These are phyloP conservation scores for Drosophila prosaltans DNA, from an alignment of 1,140 invertebrate species.

Conservation along the genomic window DNA sequence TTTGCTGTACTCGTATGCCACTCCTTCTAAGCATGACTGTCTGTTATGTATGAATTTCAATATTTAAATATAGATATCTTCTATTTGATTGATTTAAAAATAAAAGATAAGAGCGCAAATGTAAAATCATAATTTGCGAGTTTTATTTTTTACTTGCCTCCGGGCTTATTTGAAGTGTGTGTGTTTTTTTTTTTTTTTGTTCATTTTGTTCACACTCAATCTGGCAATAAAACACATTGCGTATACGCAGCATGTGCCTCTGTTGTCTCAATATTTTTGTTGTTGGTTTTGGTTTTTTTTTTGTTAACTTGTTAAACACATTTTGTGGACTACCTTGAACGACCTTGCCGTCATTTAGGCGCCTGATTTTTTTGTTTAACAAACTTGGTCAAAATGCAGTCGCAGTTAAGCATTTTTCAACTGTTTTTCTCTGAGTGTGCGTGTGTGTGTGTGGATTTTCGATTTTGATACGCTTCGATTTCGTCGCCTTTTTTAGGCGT, in stretches of 20 bases:
- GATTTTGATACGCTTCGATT: slow-evolving; percentile 28
- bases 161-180: background rate
- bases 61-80: too few relatives aligned
- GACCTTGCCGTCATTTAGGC: slow-evolving; percentile 70
- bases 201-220: slow-evolving; percentile 3
- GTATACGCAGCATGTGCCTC: slow-evolving; percentile 71
- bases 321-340: slow-evolving; percentile 76
- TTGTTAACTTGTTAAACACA: slow-evolving; percentile 38
- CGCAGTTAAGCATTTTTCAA: slow-evolving; percentile 52
- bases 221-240: slow-evolving; percentile 47
- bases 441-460: slow-evolving; percentile 11
- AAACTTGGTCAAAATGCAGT: slow-evolving; percentile 76
- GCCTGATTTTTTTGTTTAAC: slow-evolving; percentile 41
- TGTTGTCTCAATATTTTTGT: slow-evolving; percentile 28
- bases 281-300: slow-evolving; percentile 8
- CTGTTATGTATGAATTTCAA: too few relatives aligned
- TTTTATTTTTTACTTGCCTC: background rate
- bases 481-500: slow-evolving; percentile 25
- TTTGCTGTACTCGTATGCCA: too few relatives aligned
- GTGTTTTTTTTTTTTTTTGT: background rate
- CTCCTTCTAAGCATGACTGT: too few relatives aligned
- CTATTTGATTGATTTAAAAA: background rate
- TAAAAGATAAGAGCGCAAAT: background rate
- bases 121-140: background rate
- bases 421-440: slow-evolving; percentile 25